phyloP scores from a whole-genome alignment of 2,888 invertebrate genomes.

The Marasmarcha lunaedactyla region DNA sequence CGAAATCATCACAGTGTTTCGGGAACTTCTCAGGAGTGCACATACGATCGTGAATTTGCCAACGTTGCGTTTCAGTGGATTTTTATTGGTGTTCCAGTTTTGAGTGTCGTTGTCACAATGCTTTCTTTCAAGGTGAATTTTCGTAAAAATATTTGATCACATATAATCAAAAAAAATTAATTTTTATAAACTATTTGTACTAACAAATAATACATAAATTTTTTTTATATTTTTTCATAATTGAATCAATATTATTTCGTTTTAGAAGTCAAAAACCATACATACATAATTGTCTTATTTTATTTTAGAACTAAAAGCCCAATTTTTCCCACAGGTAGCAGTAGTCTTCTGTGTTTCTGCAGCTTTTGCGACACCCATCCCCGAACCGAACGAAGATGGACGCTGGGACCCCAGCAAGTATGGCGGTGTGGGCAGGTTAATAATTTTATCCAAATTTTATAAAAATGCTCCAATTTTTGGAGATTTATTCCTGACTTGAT shows the following conservation, averaged over 20 bases:
- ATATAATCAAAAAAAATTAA: too few relatives aligned
- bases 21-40: conserved; percentile 57
- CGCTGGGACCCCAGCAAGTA: conserved; percentile 50
- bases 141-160: not conserved
- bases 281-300: too few relatives aligned
- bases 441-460: too few relatives aligned
- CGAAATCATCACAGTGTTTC: conserved; percentile 67
- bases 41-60: conserved; percentile 23
- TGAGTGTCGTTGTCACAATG: conserved; percentile 33
- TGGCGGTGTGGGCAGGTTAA: conserved; percentile 52
- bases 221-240: too few relatives aligned
- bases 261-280: too few relatives aligned
- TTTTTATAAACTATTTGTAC: too few relatives aligned
- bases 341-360: conserved; percentile 41
- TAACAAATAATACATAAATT: too few relatives aligned
- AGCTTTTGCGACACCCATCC: conserved; percentile 15
- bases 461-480: too few relatives aligned
- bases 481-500: too few relatives aligned
- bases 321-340: conserved; percentile 32
- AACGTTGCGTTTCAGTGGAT: conserved; percentile 6
- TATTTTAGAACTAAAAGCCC: conserved; percentile 5
- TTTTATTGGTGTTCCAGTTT: conserved; percentile 1
- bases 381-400: conserved; percentile 40
- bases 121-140: conserved; percentile 34
- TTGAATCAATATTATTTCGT: too few relatives aligned